Conservation (phyloP, 2,797 vertebrate genomes). For the Cottoperca gobio region DNA sequence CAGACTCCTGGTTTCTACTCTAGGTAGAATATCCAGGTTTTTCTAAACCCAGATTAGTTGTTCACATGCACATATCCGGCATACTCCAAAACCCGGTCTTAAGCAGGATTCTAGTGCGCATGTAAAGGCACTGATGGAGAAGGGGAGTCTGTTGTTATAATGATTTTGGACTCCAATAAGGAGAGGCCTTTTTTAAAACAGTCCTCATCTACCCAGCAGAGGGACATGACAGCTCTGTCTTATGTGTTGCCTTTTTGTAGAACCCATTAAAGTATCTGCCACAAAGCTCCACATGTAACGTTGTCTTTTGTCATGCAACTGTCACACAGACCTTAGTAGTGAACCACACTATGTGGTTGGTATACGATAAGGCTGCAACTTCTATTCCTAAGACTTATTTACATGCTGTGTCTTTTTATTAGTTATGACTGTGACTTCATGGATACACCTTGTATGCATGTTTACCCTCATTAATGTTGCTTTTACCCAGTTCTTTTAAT, state of each 20-base stretch:
- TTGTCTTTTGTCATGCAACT: slow-evolving; percentile 43
- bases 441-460: slow-evolving; percentile 26
- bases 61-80: neutral
- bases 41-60: neutral
- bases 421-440: slow-evolving; percentile 28
- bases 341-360: neutral
- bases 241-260: slow-evolving; percentile 59
- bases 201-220: slow-evolving; percentile 19
- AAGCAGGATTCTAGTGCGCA: neutral
- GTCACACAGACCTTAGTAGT: neutral
- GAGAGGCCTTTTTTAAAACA: slow-evolving; percentile 38
- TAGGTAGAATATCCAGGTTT: neutral
- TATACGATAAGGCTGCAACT: slow-evolving; percentile 2
- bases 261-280: slow-evolving; percentile 65
- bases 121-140: neutral
- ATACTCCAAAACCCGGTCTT: neutral
- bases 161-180: slow-evolving; percentile 15
- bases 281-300: slow-evolving; percentile 34
- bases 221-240: slow-evolving; percentile 23
- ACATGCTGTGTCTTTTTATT: slow-evolving; percentile 14
- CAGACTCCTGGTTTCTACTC: too few species aligned
- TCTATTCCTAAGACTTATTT: neutral
- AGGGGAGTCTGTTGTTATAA: slow-evolving; percentile 6
- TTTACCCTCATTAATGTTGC: slow-evolving; percentile 42
- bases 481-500: slow-evolving; percentile 40